Evolutionary conservation across 2,113 vertebrate genomes (phyloP), one percentile per base, ranked within the genome.

Genomic region (Gobiocypris rarus): DNA sequence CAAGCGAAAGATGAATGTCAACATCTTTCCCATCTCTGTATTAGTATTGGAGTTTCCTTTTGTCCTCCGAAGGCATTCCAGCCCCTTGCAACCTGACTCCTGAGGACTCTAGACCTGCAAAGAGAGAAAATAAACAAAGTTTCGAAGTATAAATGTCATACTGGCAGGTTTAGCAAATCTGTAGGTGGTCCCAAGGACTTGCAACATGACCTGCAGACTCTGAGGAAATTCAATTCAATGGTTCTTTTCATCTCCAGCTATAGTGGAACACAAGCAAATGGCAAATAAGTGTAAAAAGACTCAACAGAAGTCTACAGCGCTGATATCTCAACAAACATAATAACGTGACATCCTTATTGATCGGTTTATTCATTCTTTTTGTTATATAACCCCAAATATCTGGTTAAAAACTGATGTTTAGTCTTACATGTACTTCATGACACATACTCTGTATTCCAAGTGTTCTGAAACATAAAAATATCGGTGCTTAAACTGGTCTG

Each of bases 141-240:
- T 81, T 82, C 31, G 56, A 63, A 86, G 65, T 77, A 83, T 75
- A 86, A 83, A 84, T 85, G 83, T 88, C 76, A 83, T 84, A 84
- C 84, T 84, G 84, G 70, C 80, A 85, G 86, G 50, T 86, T 84
- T 54, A 81, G 15, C 24, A 48, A 89, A 85, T 74, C 69, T 45
- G 82, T 87, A 86, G 79, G 86, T 89, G 86, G 82, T 83, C 88
- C 82, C 38, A 84, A 86, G 67, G 79, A 85, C 82, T 67, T 54
- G 82, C 58, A 87, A 83, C 65, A 69, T 79, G 85, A 84, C 65
- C 82, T 75, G 38, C 74, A 79, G 78, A 74, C 58, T 73, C 63
- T 84, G 56, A 79, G 52, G 78, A 82, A 88, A 84, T 77, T 69
- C 48, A 83, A 56, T 73, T 3, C 69, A 84, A 82, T 71, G 59